Evolutionary conservation across 2,888 invertebrate genomes (phyloP), one percentile per base, ranked within the genome.

Genomic region (Lumbricus terrestris): DNA sequence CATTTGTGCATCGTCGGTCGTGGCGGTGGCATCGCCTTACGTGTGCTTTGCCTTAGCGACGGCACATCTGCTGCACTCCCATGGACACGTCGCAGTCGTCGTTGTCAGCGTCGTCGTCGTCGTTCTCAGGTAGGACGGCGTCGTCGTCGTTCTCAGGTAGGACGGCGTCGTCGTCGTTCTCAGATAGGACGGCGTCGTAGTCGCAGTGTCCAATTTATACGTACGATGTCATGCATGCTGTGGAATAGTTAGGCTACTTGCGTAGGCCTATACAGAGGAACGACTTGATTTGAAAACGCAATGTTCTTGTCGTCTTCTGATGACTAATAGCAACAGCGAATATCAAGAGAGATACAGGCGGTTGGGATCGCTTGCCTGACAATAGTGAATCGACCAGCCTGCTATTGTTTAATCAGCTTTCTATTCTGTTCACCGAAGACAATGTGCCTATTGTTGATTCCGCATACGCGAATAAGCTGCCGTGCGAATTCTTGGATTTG

Each of bases 21-120:
- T n/a, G n/a, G n/a, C 69, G 69, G 69, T n/a, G 69, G 69, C 69
- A 69, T 69, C 69, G 69, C 69, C 69, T 69, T 69, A 69, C 69
- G 69, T 69, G 69, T 69, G 69, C 69, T 69, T 69, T 69, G 69
- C n/a, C 69, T 69, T 69, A 69, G 69, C 69, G 69, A 69, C 69
- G 69, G 69, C 69, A 69, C 69, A 15, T 42, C 29, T 69, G 69
- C 69, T 29, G 29, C 69, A 69, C 29, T 69, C 69, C 29, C 69
- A 69, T 29, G 29, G n/a, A 69, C 15, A 40, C 8, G 40, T n/a
- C n/a, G n/a, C 5, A 69, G n/a, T n/a, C 69, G 42, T 13, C 42
- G 69, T 1, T 69, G n/a, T n/a, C 69, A 11, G 13, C n/a, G n/a
- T n/a, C n/a, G n/a, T n/a, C n/a, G 54, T 54, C 54, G 29, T 69